A percentile compares a stretch with the other conserved stretches of the same genome.
phyloP scores from a whole-genome alignment of 2,113 vertebrate species.

The Hydrochoerus hydrochaeris region DNA sequence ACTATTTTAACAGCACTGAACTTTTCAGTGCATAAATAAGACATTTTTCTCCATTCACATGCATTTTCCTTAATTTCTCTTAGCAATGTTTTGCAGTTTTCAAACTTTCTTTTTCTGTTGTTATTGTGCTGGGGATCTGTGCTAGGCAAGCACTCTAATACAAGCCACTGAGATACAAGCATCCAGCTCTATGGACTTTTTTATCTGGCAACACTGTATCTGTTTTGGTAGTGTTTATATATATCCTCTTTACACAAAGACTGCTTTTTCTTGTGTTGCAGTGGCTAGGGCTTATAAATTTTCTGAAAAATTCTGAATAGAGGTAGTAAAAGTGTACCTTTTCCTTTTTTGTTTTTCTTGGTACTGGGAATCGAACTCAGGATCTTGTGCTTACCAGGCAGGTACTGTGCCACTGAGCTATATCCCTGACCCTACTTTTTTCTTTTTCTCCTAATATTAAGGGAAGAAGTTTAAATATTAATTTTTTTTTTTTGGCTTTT shows the following conservation, averaged over 20 bases:
- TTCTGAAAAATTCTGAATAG: not conserved
- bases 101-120: not conserved
- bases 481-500: too few relatives aligned
- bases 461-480: not conserved
- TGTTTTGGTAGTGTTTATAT: not conserved
- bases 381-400: too few relatives aligned
- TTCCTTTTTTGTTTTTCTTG: not conserved
- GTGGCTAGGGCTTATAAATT: not conserved
- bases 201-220: not conserved
- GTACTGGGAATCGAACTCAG: too few relatives aligned
- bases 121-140: not conserved
- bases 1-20: not conserved
- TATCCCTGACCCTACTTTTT: not conserved
- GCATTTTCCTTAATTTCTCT: not conserved
- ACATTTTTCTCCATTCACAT: not conserved
- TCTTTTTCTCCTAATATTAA: not conserved
- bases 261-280: not conserved
- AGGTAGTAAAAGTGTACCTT: not conserved
- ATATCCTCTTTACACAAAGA: not conserved
- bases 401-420: too few relatives aligned
- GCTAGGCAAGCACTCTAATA: not conserved
- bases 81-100: slow-evolving; percentile 6
- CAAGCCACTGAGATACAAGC: not conserved
- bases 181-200: too few relatives aligned
- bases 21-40: not conserved